Percentiles rank a stretch among this genome's conserved stretches.
phyloP scores from a whole-genome alignment of 2,113 vertebrate species.

The Pithys albifrons region DNA sequence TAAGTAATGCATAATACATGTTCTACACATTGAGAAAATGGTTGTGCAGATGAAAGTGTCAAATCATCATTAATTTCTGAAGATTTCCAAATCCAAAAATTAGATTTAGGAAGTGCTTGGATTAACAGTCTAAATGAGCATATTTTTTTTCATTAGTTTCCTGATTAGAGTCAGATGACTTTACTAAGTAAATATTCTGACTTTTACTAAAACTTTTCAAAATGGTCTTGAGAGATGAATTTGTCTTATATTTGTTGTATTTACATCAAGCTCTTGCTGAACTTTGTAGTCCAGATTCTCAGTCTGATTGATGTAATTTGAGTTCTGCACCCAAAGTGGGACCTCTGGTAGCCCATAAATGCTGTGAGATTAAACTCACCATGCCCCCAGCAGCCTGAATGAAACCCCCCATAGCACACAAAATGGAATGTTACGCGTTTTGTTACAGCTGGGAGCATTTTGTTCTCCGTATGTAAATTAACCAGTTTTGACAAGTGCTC shows the following conservation, averaged over 20 bases:
- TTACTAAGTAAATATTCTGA: neutral
- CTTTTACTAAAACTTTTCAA: neutral
- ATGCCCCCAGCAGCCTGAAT: neutral
- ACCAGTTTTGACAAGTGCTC: neutral
- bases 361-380: neutral
- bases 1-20: neutral
- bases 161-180: neutral
- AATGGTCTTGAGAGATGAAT: neutral
- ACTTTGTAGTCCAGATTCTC: neutral
- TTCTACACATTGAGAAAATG: neutral
- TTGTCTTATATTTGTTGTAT: neutral
- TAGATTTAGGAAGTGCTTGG: neutral
- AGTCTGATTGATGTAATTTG: neutral
- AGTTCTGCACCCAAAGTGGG: neutral
- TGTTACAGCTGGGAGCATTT: neutral
- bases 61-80: neutral
- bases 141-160: neutral
- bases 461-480: neutral
- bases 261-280: neutral
- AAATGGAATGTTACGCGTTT: rapidly evolving
- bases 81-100: neutral
- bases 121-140: neutral
- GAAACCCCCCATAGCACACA: neutral
- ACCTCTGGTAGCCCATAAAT: neutral
- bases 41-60: neutral